Percentiles rank a stretch among this genome's conserved stretches.
phyloP scores from a whole-genome alignment of 2,113 vertebrate species.

The Microtus pennsylvanicus region DNA sequence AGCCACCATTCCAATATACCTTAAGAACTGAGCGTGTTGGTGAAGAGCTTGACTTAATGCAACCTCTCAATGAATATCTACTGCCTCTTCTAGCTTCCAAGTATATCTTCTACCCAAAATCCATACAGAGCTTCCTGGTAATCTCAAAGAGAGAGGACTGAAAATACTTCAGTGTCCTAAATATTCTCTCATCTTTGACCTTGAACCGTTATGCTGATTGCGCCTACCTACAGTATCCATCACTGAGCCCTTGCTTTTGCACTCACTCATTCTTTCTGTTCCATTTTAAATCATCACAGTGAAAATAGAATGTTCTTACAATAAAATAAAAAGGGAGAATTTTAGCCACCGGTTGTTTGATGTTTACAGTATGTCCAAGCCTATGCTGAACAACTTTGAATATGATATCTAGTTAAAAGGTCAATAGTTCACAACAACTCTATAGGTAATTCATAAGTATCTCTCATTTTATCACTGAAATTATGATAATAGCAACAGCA shows the following conservation, averaged over 20 bases:
- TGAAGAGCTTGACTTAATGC: background rate
- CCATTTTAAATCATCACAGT: background rate
- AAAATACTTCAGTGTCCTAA: background rate
- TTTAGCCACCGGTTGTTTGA: background rate
- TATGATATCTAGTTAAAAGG: background rate
- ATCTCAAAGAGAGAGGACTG: background rate
- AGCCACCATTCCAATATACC: background rate
- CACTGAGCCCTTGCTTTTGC: background rate
- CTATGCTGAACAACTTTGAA: background rate
- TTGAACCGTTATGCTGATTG: background rate
- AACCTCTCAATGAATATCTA: background rate
- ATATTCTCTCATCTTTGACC: background rate
- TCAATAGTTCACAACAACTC: background rate
- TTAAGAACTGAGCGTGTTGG: background rate
- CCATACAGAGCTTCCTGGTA: background rate
- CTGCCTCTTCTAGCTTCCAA: background rate
- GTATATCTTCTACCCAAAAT: accelerated
- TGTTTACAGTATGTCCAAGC: background rate
- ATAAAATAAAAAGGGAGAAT: background rate
- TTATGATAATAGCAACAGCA: background rate
- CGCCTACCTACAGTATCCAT: no score
- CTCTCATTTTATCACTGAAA: background rate
- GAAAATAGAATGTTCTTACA: background rate
- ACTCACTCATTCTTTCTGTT: background rate
- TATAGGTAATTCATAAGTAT: background rate